These are phyloP conservation scores for Syngnathus acus DNA, from an alignment of 2,797 vertebrate species.

Conservation along the genomic window DNA sequence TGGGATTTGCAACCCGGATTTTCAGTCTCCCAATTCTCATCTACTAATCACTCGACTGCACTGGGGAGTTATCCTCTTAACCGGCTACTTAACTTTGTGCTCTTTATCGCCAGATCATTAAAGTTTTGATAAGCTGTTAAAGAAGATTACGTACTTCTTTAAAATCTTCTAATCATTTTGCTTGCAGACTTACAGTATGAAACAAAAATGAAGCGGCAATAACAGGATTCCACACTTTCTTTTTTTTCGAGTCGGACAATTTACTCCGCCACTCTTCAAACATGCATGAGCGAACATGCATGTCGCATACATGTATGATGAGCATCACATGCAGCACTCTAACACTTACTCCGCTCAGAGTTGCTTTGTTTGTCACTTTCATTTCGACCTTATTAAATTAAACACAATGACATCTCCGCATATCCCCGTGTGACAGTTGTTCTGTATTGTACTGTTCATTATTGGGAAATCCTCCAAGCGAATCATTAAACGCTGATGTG, in stretches of 20 bases:
- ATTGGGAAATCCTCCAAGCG: slow-evolving; percentile 53
- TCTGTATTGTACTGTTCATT: slow-evolving; percentile 52
- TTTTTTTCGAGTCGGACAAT: slow-evolving; percentile 39
- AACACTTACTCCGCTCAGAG: slow-evolving; percentile 37
- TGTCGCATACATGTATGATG: slow-evolving; percentile 19
- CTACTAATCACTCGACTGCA: slow-evolving; percentile 79
- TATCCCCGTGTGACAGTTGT: slow-evolving; percentile 40
- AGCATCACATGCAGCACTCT: slow-evolving; percentile 21
- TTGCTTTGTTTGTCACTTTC: slow-evolving; percentile 50
- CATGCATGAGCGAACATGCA: slow-evolving; percentile 27
- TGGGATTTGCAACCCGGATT: slow-evolving; percentile 74
- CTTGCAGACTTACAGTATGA: slow-evolving; percentile 59
- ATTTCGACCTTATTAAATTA: slow-evolving; percentile 66
- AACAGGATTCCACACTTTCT: slow-evolving; percentile 60
- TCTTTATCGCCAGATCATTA: slow-evolving; percentile 81
- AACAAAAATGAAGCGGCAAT: slow-evolving; percentile 67
- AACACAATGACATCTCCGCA: slow-evolving; percentile 51
- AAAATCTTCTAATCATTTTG: slow-evolving; percentile 75
- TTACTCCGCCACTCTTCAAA: slow-evolving; percentile 29
- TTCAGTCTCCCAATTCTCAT: slow-evolving; percentile 74
- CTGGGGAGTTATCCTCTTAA: slow-evolving; percentile 80
- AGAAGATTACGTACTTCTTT: slow-evolving; percentile 78
- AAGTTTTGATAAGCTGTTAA: slow-evolving; percentile 82
- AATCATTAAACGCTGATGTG: slow-evolving; percentile 43
- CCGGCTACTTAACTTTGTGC: slow-evolving; percentile 80